A percentile compares a stretch with the other conserved stretches of the same genome.
phyloP scores from a whole-genome alignment of 1,140 invertebrate genomes.

The Antheraea mylitta region DNA sequence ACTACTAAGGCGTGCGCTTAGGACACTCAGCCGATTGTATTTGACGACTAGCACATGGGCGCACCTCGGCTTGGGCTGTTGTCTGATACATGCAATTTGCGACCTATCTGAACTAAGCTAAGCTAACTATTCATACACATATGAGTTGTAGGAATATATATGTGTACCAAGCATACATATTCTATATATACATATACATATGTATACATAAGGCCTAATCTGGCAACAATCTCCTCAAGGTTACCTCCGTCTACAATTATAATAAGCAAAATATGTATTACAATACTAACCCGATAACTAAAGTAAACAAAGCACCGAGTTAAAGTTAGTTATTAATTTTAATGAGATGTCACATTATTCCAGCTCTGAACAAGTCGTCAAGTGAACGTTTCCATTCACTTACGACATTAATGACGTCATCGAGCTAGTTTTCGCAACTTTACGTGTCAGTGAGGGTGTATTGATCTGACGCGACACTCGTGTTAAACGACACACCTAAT shows the following conservation, averaged over 20 bases:
- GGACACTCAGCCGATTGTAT: no score
- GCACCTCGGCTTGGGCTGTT: no score
- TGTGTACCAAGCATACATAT: no score
- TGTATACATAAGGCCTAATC: no score
- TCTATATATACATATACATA: no score
- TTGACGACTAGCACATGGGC: no score
- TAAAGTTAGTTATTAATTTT: not conserved
- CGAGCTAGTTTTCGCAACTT: not conserved
- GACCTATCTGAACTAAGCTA: no score
- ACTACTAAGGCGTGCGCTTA: no score
- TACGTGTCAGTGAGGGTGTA: not conserved
- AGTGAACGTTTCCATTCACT: not conserved
- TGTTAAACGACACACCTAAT: not conserved
- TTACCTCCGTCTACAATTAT: not conserved
- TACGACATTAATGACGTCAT: not conserved
- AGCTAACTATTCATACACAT: no score
- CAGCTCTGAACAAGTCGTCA: not conserved
- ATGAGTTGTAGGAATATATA: no score
- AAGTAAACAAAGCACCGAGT: not conserved
- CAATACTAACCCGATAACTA: not conserved
- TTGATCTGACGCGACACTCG: not conserved
- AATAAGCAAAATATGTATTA: not conserved
- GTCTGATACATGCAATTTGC: no score
- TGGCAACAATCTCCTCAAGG: no score
- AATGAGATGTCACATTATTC: conserved; percentile 1